phyloP scores from a whole-genome alignment of 2,797 vertebrate genomes.

The Poeciliopsis paucimaculata region DNA sequence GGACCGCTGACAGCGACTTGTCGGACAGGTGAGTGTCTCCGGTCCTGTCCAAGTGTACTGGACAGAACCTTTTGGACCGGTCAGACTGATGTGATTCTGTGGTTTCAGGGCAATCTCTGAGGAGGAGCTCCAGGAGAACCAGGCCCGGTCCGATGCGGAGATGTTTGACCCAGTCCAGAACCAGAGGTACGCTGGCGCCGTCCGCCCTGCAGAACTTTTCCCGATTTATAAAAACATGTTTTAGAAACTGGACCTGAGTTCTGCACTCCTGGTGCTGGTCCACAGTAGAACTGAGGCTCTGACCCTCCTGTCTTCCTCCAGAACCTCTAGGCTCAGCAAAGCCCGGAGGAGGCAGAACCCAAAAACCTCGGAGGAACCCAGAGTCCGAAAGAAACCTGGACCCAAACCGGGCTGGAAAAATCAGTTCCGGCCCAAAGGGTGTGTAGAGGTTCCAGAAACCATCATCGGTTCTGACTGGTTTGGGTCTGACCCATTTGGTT shows the following conservation, averaged over 20 bases:
- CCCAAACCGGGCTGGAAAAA: constrained; percentile 98
- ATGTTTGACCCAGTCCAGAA: constrained; percentile 83
- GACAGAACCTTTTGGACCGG: neutral
- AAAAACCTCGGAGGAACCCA: constrained; percentile 80
- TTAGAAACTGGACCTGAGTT: neutral
- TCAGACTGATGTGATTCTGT: neutral
- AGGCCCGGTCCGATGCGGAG: constrained; percentile 82
- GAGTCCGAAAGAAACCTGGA: constrained; percentile 91
- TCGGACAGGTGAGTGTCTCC: constrained; percentile 85
- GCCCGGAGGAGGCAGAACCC: constrained; percentile 80
- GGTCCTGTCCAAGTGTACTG: neutral
- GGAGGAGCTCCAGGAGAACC: constrained; percentile 77
- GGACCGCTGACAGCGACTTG: constrained; percentile 86
- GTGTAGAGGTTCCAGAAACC: neutral
- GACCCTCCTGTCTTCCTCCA: neutral
- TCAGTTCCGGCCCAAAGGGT: constrained; percentile 91
- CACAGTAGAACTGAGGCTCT: neutral
- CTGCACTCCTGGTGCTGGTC: neutral
- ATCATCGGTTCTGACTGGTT: accelerated
- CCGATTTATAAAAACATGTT: too few species aligned
- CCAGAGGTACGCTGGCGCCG: constrained; percentile 78
- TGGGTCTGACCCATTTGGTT: neutral
- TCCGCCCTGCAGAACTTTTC: too few species aligned
- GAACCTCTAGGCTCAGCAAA: constrained; percentile 50
- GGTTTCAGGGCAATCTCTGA: constrained; percentile 79